phyloP scores from a whole-genome alignment of 2,113 vertebrate genomes.

The Antigone vipio region DNA sequence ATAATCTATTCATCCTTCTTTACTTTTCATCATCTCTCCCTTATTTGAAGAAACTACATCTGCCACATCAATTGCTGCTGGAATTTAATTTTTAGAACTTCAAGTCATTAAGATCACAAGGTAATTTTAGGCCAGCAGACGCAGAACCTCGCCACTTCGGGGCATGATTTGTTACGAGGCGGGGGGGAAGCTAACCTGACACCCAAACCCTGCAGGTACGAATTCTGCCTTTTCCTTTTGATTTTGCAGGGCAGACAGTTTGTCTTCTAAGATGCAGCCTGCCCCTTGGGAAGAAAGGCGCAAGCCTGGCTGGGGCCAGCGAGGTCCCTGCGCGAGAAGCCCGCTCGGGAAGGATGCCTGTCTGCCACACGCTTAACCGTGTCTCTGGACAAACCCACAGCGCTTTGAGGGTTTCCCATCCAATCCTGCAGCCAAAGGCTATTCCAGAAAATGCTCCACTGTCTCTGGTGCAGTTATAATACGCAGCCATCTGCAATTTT shows the following conservation, averaged over 20 bases:
- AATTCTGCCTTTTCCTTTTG: neutral
- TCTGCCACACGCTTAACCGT: neutral
- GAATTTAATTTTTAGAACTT: slow-evolving; percentile 23
- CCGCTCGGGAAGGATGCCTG: neutral
- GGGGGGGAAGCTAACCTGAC: neutral
- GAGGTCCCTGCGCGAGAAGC: neutral
- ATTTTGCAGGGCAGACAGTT: neutral
- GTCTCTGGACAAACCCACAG: neutral
- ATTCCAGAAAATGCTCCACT: neutral
- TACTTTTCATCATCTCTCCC: slow-evolving; percentile 30
- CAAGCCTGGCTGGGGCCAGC: neutral
- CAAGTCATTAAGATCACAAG: slow-evolving; percentile 13
- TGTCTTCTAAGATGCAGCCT: neutral
- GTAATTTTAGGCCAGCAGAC: neutral
- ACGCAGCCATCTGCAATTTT: neutral
- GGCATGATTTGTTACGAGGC: neutral
- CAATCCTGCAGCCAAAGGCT: neutral
- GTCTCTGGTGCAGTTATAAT: fast-evolving
- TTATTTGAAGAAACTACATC: slow-evolving; percentile 12
- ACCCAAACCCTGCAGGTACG: neutral
- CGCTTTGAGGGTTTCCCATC: neutral
- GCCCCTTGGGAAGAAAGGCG: neutral
- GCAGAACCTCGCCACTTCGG: neutral
- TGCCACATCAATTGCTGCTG: slow-evolving; percentile 36
- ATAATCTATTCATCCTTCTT: slow-evolving; percentile 25